These are phyloP conservation scores for Xenopus laevis DNA, from an alignment of 2,113 vertebrate genomes.

Conservation along the genomic window DNA sequence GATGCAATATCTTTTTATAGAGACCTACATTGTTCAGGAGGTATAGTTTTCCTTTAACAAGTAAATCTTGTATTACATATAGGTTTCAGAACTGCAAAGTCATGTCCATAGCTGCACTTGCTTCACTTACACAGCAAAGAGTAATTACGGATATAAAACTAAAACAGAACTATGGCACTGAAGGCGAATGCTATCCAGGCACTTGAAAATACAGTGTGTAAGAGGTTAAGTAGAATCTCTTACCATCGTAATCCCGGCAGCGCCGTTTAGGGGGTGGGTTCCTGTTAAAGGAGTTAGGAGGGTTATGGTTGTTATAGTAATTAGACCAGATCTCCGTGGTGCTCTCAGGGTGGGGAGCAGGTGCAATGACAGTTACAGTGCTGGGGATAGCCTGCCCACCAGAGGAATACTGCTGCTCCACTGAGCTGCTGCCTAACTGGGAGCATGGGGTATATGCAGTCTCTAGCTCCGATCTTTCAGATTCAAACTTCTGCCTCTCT, in stretches of 20 bases:
- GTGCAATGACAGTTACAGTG: slow-evolving; percentile 77
- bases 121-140: no score
- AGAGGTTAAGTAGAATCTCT: slow-evolving; percentile 25
- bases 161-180: no score
- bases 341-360: slow-evolving; percentile 87
- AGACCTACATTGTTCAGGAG: no score
- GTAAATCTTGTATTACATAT: no score
- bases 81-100: no score
- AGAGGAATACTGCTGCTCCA: slow-evolving; percentile 69
- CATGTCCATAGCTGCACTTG: no score
- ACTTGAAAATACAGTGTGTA: neutral
- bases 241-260: slow-evolving; percentile 96
- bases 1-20: no score
- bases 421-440: slow-evolving; percentile 55
- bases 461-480: slow-evolving; percentile 71
- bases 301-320: slow-evolving; percentile 83
- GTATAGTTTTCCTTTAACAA: no score
- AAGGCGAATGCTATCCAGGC: no score
- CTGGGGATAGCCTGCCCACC: slow-evolving; percentile 76
- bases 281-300: slow-evolving; percentile 81
- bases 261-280: slow-evolving; percentile 81
- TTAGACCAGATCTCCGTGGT: slow-evolving; percentile 94
- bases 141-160: no score
- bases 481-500: slow-evolving; percentile 76
- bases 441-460: slow-evolving; percentile 67